phyloP scores from a whole-genome alignment of 1,140 invertebrate genomes.

The Drosophila asahinai region DNA sequence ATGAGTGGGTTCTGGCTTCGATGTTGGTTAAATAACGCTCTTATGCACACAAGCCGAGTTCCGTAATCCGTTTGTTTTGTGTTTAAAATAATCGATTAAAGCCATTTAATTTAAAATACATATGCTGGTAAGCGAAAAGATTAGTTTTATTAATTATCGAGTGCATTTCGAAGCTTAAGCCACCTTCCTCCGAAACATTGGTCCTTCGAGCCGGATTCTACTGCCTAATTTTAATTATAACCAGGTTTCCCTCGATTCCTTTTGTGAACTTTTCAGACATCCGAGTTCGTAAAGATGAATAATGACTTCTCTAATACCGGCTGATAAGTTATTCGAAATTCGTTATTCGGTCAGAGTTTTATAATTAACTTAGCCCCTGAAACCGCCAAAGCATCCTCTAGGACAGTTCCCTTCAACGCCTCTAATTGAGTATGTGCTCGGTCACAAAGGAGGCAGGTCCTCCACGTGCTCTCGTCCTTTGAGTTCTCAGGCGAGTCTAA shows the following conservation, averaged over 20 bases:
- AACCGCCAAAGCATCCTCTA: neutral
- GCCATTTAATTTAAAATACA: no score
- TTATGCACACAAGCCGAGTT: neutral
- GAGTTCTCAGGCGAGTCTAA: conserved; percentile 67
- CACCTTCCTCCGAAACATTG: no score
- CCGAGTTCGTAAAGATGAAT: neutral
- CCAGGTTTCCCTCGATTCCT: no score
- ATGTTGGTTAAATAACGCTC: conserved; percentile 20
- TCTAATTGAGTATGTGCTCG: conserved; percentile 52
- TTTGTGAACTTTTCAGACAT: neutral
- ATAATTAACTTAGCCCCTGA: neutral
- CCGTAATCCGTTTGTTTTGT: neutral
- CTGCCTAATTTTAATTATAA: no score
- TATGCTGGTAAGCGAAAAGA: no score
- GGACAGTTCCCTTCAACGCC: conserved; percentile 19
- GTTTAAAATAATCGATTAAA: neutral
- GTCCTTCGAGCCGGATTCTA: no score
- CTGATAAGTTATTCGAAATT: neutral
- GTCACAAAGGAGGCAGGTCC: conserved; percentile 24
- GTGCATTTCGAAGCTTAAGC: no score
- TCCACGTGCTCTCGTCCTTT: conserved; percentile 48
- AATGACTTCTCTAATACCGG: neutral
- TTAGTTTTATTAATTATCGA: no score
- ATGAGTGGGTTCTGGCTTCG: conserved; percentile 6
- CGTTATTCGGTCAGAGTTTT: conserved; percentile 19